These are phyloP conservation scores for Apomyelois bistriatella DNA, from an alignment of 2,888 invertebrate genomes.

Conservation along the genomic window DNA sequence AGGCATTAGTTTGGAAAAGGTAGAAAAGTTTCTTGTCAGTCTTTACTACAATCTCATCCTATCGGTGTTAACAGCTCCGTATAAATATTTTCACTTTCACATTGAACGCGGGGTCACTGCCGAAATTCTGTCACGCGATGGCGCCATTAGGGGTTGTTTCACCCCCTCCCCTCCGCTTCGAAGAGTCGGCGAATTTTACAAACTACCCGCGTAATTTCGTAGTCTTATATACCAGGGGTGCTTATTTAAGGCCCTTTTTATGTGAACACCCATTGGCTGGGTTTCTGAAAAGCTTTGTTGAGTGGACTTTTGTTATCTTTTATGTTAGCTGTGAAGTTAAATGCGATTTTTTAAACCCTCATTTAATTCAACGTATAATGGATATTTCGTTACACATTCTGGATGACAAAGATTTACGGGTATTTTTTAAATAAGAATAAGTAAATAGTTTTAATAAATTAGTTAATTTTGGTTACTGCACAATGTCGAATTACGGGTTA, in stretches of 20 bases:
- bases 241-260: slow-evolving; percentile 49
- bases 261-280: slow-evolving; percentile 44
- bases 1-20: too few species aligned
- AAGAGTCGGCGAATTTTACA: slow-evolving; percentile 72
- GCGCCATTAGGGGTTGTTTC: slow-evolving; percentile 75
- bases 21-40: too few species aligned
- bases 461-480: too few species aligned
- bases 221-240: slow-evolving; percentile 53
- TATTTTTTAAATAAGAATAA: too few species aligned
- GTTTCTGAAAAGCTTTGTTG: slow-evolving; percentile 50
- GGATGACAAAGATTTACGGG: too few species aligned
- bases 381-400: too few species aligned
- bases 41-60: slow-evolving; percentile 15
- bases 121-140: slow-evolving; percentile 79
- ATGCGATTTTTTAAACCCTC: slow-evolving; percentile 12
- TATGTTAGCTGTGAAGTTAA: background rate
- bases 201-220: slow-evolving; percentile 69
- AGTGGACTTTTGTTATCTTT: slow-evolving; percentile 47
- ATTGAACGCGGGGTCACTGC: slow-evolving; percentile 72
- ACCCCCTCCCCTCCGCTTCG: slow-evolving; percentile 36
- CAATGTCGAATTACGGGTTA: too few species aligned
- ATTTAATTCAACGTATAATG: too few species aligned
- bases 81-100: slow-evolving; percentile 76
- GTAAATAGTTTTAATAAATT: too few species aligned
- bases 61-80: slow-evolving; percentile 47